phyloP scores from a whole-genome alignment of 2,113 vertebrate species.

The Lagopus leucura region DNA sequence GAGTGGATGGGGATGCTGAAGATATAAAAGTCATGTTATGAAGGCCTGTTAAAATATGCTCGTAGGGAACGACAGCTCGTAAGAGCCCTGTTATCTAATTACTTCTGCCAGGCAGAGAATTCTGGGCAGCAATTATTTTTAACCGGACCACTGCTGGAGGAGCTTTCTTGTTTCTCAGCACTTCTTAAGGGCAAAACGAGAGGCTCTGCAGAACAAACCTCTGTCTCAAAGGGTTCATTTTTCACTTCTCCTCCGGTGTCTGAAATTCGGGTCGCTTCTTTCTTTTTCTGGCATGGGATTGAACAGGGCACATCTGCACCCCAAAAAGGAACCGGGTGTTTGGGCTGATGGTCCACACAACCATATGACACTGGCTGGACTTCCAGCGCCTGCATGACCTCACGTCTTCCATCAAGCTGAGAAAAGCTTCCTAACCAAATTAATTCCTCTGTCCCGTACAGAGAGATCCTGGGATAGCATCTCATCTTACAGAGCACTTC shows the following conservation, averaged over 20 bases:
- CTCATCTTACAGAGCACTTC: neutral
- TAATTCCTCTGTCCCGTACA: neutral
- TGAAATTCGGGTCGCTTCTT: neutral
- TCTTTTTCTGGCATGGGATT: neutral
- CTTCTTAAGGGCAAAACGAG: neutral
- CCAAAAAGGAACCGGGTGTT: rapidly evolving
- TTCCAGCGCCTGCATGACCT: neutral
- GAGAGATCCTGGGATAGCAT: neutral
- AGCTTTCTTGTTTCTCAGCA: neutral
- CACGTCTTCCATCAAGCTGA: neutral
- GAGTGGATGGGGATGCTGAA: neutral
- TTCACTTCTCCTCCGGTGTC: neutral
- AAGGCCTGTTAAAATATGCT: constrained; percentile 68
- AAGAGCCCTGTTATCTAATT: constrained; percentile 59
- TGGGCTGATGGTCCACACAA: neutral
- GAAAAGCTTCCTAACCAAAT: neutral
- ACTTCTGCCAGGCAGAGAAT: constrained; percentile 53
- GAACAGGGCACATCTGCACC: neutral
- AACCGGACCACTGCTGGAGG: neutral
- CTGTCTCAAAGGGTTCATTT: neutral
- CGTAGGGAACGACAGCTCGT: constrained; percentile 55
- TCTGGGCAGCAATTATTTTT: constrained; percentile 55
- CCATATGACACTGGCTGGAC: neutral
- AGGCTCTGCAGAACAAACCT: neutral
- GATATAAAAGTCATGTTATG: constrained; percentile 61